Base-by-base conservation (phyloP, 2,113 vertebrate species). In the Coptodon rendalli region DNA sequence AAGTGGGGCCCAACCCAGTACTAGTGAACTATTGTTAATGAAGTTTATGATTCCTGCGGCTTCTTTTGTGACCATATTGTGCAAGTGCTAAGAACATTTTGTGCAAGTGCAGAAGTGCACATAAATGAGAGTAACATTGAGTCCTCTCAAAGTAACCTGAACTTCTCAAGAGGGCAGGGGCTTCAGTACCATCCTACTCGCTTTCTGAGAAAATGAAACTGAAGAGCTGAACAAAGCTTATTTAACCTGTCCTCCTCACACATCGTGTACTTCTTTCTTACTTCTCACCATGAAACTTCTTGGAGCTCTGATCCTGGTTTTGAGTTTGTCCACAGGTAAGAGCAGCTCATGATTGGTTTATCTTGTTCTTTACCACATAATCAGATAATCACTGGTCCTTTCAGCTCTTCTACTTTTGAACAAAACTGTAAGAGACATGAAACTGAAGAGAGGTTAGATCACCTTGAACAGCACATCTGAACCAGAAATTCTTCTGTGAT, bases 301-400 rank as follows among this genome's bases (percentile, higher is more conserved):
- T 22, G 66, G 66, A 71, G 38, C 66, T 22, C 38, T 71, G 66
- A 71, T 79, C 59, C 78, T 86, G 45, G 53, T 68, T 0, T 6
- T 80, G 45, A 68, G 2, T 53, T 17, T 81, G 29, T 81, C 81
- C 3, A 13, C 59, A 81, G 81, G 81, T 86, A 43, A 80, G 50
- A 76, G 19, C 6, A 43, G 17, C 4, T 27, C 11, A 17, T 36
- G 5, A 54, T 80, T 24, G 3, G 4, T n/a, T 66, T 61, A 13
- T 59, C 56, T 29, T 16, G 56, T 59, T 59, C 24, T 29, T 57
- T 57, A 3, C 7, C 56, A 59, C 7, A 9, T 59, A 59, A 59
- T 59, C 7, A 59, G 13, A 59, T 59, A 59, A 2, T 59, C 56
- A 59, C 13, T 59, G 56, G 1, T 59, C 24, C 2, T 2, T 59